Evolutionary conservation across 1,140 invertebrate genomes (phyloP), one percentile per base, ranked within the genome.

Genomic region (Lucilia cuprina): DNA sequence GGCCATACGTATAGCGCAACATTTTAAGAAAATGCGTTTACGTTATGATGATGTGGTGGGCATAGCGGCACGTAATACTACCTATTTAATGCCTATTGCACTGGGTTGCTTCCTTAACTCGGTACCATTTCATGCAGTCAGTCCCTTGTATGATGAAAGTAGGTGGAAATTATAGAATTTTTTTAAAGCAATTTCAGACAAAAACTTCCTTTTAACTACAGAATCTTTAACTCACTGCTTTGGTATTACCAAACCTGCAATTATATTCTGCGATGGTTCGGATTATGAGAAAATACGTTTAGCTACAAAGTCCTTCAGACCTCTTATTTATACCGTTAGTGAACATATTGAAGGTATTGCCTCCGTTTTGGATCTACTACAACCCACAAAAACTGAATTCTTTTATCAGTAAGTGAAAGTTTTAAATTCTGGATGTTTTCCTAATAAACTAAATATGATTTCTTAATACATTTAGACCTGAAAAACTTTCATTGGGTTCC

Each of bases 221-320:
- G 87, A 83, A 49, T 87, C 87, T 3, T 85, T 91, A 19, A 86
- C 86, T 60, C 86, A 89, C 65, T 86, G 90, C 13, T 89, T 90
- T 55, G 86, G 85, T 35, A 86, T 88, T 34, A 91, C 89, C 8
- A 85, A 88, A 25, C 90, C 90, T 2, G 84, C 86, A 1, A 78
- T 90, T 7, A 88, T 91, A n/a, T 91, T 91, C 35, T 91, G 90
- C 47, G 90, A 91, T 84, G 88, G 87, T 14, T 49, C 75, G 0
- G 85, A 84, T 84, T 88, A 88, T 75, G 84, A 86, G 5, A 83
- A 86, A 21, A 21, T 91, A 8, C 87, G 85, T 70, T 84, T 82
- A 12, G 85, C 86, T 25, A 86, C 86, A 34, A 86, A 86, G 84
- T 86, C 86, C 82, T 80, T 88, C 5, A 87, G 88, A 74, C 83